Evolutionary conservation across 2,888 invertebrate species (phyloP), one percentile per base, ranked within the genome.

Genomic region (Trissoscelio sp.): DNA sequence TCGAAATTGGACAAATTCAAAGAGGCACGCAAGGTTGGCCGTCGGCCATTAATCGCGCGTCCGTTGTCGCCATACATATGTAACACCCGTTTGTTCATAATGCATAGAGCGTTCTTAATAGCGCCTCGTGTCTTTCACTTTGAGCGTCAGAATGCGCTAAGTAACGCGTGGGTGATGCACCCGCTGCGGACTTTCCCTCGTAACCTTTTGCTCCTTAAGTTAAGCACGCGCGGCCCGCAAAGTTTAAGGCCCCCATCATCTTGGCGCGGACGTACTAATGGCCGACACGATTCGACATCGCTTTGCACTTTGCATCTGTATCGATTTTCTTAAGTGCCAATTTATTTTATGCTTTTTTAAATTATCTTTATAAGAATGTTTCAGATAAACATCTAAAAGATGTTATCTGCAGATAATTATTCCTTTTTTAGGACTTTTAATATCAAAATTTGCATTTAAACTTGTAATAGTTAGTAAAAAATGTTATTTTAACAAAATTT

Each of bases 61-160:
- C 1, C 7, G 18, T 18, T 28, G 39, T 57, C 57, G 18, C 11
- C 69, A 78, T 75, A 69, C 58, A 69, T 75, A 69, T 58, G 72
- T 72, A 83, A 60, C 42, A 64, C 12, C 39, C 39, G 58, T 73
- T 69, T 46, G 60, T 60, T 79, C 64, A 66, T 55, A 46, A 74
- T 62, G 74, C 82, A 74, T 11, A 42, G 28, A 58, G 22, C 58
- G 75, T 79, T 85, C 81, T 81, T 83, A 85, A 85, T 79, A 82
- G 81, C 58, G 80, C 55, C 55, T 67, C 69, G 70, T 81, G 84
- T 89, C 88, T 89, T 89, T 89, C 89, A 88, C 89, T 89, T 88
- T 87, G 86, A 86, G 84, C 87, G 84, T 82, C 84, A 84, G 88
- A 89, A 89, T 89, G 89, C 88, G 88, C 89, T 85, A 88, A 89